These are phyloP conservation scores for Choristoneura fumiferana DNA, from an alignment of 1,140 invertebrate genomes.

Conservation along the genomic window DNA sequence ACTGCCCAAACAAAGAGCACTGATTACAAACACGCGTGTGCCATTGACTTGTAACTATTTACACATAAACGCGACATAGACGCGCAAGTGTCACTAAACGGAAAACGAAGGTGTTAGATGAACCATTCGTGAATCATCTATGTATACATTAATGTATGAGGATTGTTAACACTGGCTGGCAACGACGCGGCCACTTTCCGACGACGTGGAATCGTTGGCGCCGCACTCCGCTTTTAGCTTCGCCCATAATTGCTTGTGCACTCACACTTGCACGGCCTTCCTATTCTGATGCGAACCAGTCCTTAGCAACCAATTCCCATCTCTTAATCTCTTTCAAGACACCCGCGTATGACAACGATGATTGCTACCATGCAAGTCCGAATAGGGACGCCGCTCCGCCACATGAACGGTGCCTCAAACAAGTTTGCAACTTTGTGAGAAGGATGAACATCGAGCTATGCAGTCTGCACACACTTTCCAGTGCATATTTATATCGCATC, in stretches of 20 bases:
- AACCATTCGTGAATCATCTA: background rate
- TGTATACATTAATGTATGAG: background rate
- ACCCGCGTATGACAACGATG: too few species aligned
- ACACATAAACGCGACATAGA: too few species aligned
- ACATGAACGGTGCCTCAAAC: slow-evolving; percentile 46
- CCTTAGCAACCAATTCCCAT: too few species aligned
- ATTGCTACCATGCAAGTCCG: background rate
- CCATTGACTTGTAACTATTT: slow-evolving; percentile 39
- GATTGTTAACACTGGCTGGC: too few species aligned
- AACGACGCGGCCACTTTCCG: too few species aligned
- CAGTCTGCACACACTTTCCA: slow-evolving; percentile 27
- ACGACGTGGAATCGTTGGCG: too few species aligned
- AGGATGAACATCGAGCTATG: slow-evolving; percentile 7
- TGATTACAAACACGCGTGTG: slow-evolving; percentile 20
- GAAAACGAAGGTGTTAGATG: slow-evolving; percentile 13
- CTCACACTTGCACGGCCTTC: too few species aligned
- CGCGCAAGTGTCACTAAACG: too few species aligned
- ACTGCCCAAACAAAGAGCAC: slow-evolving; percentile 34
- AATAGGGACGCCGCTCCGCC: slow-evolving; percentile 16
- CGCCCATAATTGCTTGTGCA: too few species aligned
- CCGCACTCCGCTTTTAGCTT: too few species aligned
- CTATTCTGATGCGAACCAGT: too few species aligned
- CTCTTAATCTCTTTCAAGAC: too few species aligned
- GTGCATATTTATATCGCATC: slow-evolving; percentile 6
- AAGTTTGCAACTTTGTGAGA: slow-evolving; percentile 30